phyloP scores from a whole-genome alignment of 1,140 invertebrate species.

The Phortica variegata region DNA sequence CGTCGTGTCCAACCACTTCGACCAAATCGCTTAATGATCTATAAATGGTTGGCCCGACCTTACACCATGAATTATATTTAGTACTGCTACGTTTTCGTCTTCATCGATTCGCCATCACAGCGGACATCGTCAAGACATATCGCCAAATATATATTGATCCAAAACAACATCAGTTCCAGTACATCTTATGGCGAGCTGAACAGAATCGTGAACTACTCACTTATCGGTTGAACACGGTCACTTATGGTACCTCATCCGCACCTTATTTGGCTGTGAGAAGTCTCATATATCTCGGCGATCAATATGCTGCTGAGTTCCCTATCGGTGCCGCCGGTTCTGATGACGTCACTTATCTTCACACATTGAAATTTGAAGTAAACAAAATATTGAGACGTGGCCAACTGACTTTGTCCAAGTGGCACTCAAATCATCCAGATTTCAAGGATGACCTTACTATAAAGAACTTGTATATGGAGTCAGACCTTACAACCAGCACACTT shows the following conservation, averaged over 20 bases:
- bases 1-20: not conserved
- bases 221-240: too few species aligned
- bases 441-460: not conserved
- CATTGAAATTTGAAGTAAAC: constrained; percentile 50
- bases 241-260: too few species aligned
- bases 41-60: not conserved
- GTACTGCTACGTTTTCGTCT: constrained; percentile 40
- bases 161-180: constrained; percentile 12
- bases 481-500: not conserved
- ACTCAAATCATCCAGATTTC: constrained; percentile 4
- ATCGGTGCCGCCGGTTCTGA: not conserved
- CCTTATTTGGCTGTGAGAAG: constrained; percentile 26
- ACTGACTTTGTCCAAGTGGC: constrained; percentile 7
- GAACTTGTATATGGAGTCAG: not conserved
- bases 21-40: not conserved
- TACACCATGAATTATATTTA: not conserved
- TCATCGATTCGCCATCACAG: constrained; percentile 30
- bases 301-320: not conserved
- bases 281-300: constrained; percentile 46
- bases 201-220: too few species aligned
- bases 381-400: constrained; percentile 15
- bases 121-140: constrained; percentile 41
- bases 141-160: constrained; percentile 26
- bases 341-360: too few species aligned
- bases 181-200: too few species aligned